These are phyloP conservation scores for Cybosia mesomella DNA, from an alignment of 2,888 invertebrate genomes.

Conservation along the genomic window DNA sequence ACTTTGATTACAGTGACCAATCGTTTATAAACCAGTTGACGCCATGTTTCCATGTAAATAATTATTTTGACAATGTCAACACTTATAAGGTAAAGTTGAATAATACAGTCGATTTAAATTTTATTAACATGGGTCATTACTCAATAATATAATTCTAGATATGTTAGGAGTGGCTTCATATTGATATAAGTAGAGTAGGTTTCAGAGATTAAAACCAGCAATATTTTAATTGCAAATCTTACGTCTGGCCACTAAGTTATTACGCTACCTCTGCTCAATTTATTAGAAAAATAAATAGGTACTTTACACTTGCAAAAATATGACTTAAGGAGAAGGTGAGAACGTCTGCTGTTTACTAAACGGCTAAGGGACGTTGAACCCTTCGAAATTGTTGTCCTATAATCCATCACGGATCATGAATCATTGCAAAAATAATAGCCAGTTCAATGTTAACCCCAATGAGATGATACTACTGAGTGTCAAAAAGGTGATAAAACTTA, in stretches of 20 bases:
- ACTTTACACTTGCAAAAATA: too few species aligned
- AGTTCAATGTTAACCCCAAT: neutral
- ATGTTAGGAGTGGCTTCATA: too few species aligned
- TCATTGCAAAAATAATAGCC: neutral
- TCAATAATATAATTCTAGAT: neutral
- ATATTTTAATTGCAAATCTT: too few species aligned
- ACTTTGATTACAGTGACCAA: constrained; percentile 5
- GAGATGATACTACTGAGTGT: neutral
- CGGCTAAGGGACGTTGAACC: neutral
- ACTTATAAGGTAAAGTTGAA: neutral
- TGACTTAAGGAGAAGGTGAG: rapidly evolving
- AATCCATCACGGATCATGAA: neutral
- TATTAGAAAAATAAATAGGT: too few species aligned
- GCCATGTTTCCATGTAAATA: neutral
- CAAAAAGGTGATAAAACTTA: neutral
- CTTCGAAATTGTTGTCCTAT: neutral
- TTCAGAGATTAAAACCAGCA: neutral
- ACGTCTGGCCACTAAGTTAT: too few species aligned
- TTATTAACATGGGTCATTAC: neutral
- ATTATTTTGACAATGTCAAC: neutral
- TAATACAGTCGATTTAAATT: neutral
- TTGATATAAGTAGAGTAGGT: neutral
- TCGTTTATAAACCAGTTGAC: neutral
- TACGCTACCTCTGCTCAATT: too few species aligned
- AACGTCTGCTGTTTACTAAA: neutral